Conservation (phyloP, 2,113 vertebrate genomes). For the Polypterus senegalus region DNA sequence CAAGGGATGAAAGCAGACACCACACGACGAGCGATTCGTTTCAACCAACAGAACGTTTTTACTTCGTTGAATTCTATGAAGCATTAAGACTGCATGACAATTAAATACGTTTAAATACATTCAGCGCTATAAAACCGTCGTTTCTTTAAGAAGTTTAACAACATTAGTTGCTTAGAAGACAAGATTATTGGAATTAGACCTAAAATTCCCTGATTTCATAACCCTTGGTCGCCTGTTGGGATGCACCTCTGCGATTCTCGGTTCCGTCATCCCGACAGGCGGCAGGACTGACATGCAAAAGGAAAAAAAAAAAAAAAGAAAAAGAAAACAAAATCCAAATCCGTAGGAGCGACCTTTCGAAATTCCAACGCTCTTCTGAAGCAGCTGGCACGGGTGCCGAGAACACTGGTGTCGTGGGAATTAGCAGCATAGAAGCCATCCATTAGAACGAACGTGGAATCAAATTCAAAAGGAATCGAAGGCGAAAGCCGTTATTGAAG, state of each 20-base stretch:
- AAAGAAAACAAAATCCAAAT: not conserved
- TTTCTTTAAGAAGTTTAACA: conserved; percentile 51
- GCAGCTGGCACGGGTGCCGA: not conserved
- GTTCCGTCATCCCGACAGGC: not conserved
- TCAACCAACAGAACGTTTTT: conserved; percentile 51
- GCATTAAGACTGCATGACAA: conserved; percentile 60
- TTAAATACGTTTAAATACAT: conserved; percentile 61
- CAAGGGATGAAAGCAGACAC: no score
- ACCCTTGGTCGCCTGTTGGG: conserved; percentile 38
- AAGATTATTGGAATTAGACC: conserved; percentile 42
- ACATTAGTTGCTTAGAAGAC: conserved; percentile 49
- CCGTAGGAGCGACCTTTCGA: not conserved
- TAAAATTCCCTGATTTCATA: conserved; percentile 65
- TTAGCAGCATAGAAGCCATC: not conserved
- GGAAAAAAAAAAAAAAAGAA: no score
- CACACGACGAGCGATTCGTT: no score
- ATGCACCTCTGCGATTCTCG: conserved; percentile 13
- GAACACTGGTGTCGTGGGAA: not conserved
- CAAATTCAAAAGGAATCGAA: not conserved
- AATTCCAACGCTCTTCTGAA: no score
- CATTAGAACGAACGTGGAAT: not conserved
- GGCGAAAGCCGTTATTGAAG: not conserved
- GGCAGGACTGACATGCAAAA: not conserved
- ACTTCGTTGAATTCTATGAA: conserved; percentile 59
- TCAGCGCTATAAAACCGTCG: conserved; percentile 62